A percentile compares a stretch with the other conserved stretches of the same genome.
Conservation (phyloP, 2,797 vertebrate species). For the Acanthurus leucopareius region DNA sequence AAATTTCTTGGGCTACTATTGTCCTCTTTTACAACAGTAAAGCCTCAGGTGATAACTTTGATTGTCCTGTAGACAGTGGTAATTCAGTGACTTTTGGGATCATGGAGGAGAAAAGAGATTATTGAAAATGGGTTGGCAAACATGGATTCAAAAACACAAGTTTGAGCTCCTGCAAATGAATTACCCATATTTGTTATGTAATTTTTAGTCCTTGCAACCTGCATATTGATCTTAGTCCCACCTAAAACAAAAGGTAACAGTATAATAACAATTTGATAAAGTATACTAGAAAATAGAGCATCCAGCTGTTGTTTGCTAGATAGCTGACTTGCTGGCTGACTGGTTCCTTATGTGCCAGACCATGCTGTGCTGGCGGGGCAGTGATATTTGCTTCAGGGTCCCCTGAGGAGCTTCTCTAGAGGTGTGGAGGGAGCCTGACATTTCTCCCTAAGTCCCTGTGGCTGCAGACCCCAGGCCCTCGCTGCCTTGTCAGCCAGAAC, state of each 20-base stretch:
- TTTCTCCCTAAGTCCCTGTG: constrained; percentile 74
- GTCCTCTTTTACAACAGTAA: constrained; percentile 34
- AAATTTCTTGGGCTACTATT: constrained; percentile 27
- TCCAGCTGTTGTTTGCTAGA: constrained; percentile 26
- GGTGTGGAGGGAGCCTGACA: constrained; percentile 80
- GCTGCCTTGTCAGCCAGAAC: constrained; percentile 73
- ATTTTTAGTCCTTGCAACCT: constrained; percentile 6
- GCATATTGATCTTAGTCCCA: background rate
- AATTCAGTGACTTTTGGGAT: constrained; percentile 18
- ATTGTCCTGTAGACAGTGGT: constrained; percentile 3
- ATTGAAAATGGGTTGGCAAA: background rate
- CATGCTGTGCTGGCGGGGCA: constrained; percentile 66
- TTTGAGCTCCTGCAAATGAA: constrained; percentile 6
- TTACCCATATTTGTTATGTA: background rate
- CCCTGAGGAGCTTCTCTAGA: constrained; percentile 74
- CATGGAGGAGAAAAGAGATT: background rate
- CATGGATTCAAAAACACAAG: background rate
- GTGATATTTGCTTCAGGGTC: constrained; percentile 75
- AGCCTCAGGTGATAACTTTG: constrained; percentile 23
- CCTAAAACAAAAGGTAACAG: background rate
- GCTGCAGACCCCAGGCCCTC: constrained; percentile 70
- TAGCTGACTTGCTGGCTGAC: constrained; percentile 50
- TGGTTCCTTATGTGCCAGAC: constrained; percentile 61
- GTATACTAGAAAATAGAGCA: constrained; percentile 1
- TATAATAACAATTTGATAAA: background rate